Conservation (phyloP, 2,888 invertebrate genomes). For the Acanthacorydalis orientalis region DNA sequence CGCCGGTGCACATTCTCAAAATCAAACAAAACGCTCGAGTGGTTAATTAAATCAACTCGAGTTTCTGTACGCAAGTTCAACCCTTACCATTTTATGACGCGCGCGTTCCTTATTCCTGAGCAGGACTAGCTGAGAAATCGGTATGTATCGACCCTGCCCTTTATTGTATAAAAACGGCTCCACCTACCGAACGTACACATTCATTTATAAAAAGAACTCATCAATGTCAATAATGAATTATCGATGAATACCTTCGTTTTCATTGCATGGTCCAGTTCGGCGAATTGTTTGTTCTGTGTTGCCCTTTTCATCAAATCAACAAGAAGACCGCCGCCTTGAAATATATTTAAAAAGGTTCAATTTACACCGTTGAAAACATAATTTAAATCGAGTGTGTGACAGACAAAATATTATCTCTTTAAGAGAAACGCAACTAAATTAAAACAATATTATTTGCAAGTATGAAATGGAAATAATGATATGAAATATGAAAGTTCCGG, state of each 20-base stretch:
- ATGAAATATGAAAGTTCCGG: too few relatives aligned
- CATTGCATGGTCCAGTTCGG: slow-evolving; percentile 84
- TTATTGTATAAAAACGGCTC: slow-evolving; percentile 87
- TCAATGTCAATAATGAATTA: background rate
- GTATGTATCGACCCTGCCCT: slow-evolving; percentile 81
- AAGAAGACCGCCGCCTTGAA: slow-evolving; percentile 70
- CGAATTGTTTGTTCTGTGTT: slow-evolving; percentile 75
- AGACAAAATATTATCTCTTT: background rate
- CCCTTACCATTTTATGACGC: slow-evolving; percentile 56
- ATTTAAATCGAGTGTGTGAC: too few relatives aligned
- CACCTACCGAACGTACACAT: slow-evolving; percentile 31
- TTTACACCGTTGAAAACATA: too few relatives aligned
- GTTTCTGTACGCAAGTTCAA: too few relatives aligned
- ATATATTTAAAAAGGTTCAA: background rate
- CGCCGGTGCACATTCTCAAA: too few relatives aligned
- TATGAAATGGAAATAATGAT: too few relatives aligned
- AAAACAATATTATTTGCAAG: too few relatives aligned
- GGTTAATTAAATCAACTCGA: too few relatives aligned
- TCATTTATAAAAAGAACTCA: background rate
- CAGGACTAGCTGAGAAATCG: slow-evolving; percentile 75
- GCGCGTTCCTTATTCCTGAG: slow-evolving; percentile 73
- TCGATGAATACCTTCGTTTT: slow-evolving; percentile 45
- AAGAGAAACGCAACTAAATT: too few relatives aligned
- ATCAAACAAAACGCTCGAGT: too few relatives aligned
- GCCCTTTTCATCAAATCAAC: slow-evolving; percentile 89